These are phyloP conservation scores for Nothocercus nigrocapillus DNA, from an alignment of 2,113 vertebrate genomes.

Conservation along the genomic window DNA sequence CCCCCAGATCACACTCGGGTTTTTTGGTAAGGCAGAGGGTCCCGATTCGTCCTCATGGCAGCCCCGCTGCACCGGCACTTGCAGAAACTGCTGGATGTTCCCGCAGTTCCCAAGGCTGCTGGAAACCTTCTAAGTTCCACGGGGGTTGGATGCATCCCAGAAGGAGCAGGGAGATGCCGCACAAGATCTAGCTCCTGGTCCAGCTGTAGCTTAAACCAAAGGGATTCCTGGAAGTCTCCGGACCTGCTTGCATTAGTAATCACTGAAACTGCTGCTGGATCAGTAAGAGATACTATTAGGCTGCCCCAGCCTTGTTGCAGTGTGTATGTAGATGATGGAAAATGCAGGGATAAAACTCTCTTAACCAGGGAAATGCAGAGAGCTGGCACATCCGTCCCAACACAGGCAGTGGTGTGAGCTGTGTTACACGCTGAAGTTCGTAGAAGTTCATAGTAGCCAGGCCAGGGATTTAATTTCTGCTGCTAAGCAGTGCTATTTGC, in stretches of 20 bases:
- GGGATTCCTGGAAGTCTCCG: background rate
- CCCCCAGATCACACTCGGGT: background rate
- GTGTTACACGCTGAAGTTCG: background rate
- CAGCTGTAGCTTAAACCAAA: background rate
- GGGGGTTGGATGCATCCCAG: background rate
- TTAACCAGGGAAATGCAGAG: constrained; percentile 20
- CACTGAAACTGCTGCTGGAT: accelerated
- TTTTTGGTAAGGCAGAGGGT: background rate
- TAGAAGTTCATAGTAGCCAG: background rate
- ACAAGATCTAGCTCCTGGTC: background rate
- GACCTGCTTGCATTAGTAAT: accelerated
- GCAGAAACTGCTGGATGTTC: background rate
- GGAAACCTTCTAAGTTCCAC: background rate
- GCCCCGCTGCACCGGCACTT: background rate
- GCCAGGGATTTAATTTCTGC: constrained; percentile 42
- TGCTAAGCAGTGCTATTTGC: constrained; percentile 40
- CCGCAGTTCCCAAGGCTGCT: background rate
- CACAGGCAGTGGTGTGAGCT: background rate
- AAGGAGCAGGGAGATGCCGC: background rate
- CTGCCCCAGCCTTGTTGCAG: background rate
- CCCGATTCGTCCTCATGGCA: background rate
- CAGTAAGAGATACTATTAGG: background rate
- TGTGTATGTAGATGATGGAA: background rate
- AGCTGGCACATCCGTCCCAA: background rate
- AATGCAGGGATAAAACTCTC: background rate